These are phyloP conservation scores for Mystacornis crossleyi DNA, from an alignment of 2,113 vertebrate species.

Conservation along the genomic window DNA sequence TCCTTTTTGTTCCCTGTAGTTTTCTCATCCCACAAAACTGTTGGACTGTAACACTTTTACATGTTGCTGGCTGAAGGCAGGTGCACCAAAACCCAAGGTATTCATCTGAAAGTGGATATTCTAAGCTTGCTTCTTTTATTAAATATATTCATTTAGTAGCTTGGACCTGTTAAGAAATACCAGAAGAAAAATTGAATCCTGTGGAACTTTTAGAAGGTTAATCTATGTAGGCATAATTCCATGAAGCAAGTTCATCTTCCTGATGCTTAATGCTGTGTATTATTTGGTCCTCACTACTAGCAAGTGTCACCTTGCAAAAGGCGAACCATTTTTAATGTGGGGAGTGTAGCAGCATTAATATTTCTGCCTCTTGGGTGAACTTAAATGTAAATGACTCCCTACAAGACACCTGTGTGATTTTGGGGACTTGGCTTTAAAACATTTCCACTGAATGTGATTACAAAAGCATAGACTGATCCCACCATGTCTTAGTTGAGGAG, in stretches of 20 bases:
- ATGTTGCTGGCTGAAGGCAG: background rate
- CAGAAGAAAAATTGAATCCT: background rate
- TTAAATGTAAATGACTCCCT: background rate
- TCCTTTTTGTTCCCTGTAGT: background rate
- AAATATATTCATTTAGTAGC: background rate
- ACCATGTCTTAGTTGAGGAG: background rate
- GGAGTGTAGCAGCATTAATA: background rate
- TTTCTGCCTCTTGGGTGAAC: background rate
- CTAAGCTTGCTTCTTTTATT: background rate
- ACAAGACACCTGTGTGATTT: background rate
- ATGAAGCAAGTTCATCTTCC: background rate
- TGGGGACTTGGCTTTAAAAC: background rate
- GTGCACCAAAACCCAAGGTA: background rate
- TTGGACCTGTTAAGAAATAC: background rate
- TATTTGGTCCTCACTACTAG: background rate
- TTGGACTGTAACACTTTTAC: background rate
- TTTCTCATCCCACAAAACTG: background rate
- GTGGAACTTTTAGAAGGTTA: background rate
- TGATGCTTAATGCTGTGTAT: background rate
- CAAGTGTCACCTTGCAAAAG: background rate
- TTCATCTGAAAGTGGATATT: background rate
- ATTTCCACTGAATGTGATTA: rapidly evolving
- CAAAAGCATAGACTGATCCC: background rate
- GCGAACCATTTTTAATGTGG: background rate
- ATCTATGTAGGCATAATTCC: background rate